Base-by-base conservation (phyloP, 1,140 invertebrate genomes). In the Lepidostoma basale region DNA sequence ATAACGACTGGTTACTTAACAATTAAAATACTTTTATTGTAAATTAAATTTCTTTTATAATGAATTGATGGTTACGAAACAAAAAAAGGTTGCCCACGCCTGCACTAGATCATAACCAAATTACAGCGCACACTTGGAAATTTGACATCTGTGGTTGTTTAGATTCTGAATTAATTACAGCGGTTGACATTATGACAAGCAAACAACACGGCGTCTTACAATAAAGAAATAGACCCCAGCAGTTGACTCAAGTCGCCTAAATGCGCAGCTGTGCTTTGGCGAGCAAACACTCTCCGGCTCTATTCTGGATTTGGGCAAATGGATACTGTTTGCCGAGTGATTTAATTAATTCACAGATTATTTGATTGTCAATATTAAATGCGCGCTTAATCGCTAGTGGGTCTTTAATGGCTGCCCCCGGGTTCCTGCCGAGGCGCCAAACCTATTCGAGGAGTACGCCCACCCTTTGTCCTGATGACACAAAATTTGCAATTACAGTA, bases 341-440 rank as follows among this genome's bases (percentile, higher is more conserved):
- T 36, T 39, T 56, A 33, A 56, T 56, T 56, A 56, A 56, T 33
- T 56, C 28, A 56, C 52, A 36, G 52, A 56, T 56, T 56, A 56
- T 56, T 36, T 56, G 30, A 36, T 36, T 36, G 52, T 36, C 20
- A 56, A 56, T 56, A 56, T 36, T 56, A 39, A 22, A 14, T 39
- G 16, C n/a, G n/a, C n/a, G n/a, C n/a, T n/a, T n/a, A n/a, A n/a
- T n/a, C n/a, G n/a, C n/a, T n/a, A n/a, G n/a, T n/a, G n/a, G n/a
- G n/a, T n/a, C n/a, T n/a, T n/a, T n/a, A n/a, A n/a, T n/a, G n/a
- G n/a, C n/a, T n/a, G n/a, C n/a, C n/a, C n/a, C n/a, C n/a, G n/a
- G n/a, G n/a, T n/a, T n/a, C n/a, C n/a, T n/a, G n/a, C n/a, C n/a
- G n/a, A n/a, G n/a, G n/a, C n/a, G n/a, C n/a, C n/a, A n/a, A n/a